Evolutionary conservation across 2,797 vertebrate species (phyloP).

Genomic region (Pelodytes ibericus): DNA sequence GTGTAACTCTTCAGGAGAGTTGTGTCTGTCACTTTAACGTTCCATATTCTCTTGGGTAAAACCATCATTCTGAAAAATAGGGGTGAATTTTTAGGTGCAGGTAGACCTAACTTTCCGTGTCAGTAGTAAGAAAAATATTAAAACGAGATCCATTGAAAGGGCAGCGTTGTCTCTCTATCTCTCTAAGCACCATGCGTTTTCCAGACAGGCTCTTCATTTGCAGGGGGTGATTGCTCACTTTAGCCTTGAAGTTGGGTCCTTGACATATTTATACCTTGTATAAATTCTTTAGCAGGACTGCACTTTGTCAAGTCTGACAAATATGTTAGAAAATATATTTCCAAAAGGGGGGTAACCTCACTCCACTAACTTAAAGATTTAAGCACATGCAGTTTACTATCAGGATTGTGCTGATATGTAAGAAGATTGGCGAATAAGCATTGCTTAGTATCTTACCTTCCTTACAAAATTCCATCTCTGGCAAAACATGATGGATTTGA

Average conservation of each 20-base stretch:
- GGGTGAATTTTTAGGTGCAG: neutral
- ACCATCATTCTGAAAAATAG: too few species aligned
- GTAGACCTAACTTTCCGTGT: neutral
- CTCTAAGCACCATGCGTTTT: neutral
- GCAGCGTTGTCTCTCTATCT: neutral
- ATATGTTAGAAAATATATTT: constrained; percentile 66
- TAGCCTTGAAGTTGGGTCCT: constrained; percentile 61
- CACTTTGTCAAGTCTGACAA: constrained; percentile 72
- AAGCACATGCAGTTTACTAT: constrained; percentile 47
- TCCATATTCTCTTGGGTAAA: too few species aligned
- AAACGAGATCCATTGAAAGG: neutral
- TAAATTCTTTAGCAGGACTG: constrained; percentile 70
- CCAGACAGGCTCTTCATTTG: constrained; percentile 39
- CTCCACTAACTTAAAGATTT: constrained; percentile 55
- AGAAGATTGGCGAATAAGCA: constrained; percentile 15
- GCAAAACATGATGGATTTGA: constrained; percentile 48
- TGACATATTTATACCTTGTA: constrained; percentile 67
- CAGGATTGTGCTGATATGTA: neutral
- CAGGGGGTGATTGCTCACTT: constrained; percentile 47
- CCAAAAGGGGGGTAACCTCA: constrained; percentile 66
- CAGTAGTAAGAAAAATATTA: neutral
- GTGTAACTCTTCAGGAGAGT: too few species aligned
- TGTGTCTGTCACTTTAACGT: too few species aligned
- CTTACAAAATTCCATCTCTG: constrained; percentile 41
- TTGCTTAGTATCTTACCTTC: constrained; percentile 51